Percentiles rank a stretch among this genome's conserved stretches.
These are phyloP conservation scores for Himalopsyche phryganea DNA, from an alignment of 1,140 invertebrate genomes.

Conservation along the genomic window DNA sequence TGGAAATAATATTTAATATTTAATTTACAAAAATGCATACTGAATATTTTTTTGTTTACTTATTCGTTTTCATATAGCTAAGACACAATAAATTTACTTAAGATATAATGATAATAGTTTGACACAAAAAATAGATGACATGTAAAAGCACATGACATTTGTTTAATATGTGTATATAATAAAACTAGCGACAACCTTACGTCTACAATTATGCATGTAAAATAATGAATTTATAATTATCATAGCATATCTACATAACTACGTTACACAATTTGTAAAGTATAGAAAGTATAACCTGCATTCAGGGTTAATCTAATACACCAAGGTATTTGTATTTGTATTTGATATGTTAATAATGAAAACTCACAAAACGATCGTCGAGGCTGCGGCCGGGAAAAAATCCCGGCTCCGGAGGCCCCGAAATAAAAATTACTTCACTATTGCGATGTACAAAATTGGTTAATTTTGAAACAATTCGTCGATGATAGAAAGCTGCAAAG, in stretches of 20 bases:
- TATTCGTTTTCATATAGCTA: conserved; percentile 32
- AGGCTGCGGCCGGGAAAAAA: neutral
- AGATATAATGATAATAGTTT: conserved; percentile 34
- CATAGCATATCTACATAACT: conserved; percentile 32
- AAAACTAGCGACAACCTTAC: conserved; percentile 35
- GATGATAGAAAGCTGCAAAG: conserved; percentile 11
- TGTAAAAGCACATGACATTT: conserved; percentile 37
- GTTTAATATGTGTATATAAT: conserved; percentile 36
- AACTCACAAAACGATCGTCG: conserved; percentile 28
- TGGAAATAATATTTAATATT: conserved; percentile 31
- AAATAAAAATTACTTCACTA: conserved; percentile 8
- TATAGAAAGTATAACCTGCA: conserved; percentile 32
- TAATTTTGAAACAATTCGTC: conserved; percentile 4
- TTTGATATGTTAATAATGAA: conserved; percentile 35
- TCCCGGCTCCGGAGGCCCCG: conserved; percentile 2
- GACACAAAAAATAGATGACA: conserved; percentile 37
- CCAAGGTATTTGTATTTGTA: too few relatives aligned
- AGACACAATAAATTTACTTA: conserved; percentile 36
- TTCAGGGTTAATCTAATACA: conserved; percentile 32
- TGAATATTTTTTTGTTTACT: conserved; percentile 27
- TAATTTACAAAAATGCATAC: conserved; percentile 34
- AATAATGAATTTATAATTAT: conserved; percentile 28
- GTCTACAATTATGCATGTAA: conserved; percentile 24
- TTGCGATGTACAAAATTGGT: conserved; percentile 2
- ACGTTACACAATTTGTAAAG: conserved; percentile 31